Conservation (phyloP, 2,888 invertebrate species). For the Beris chalybata region DNA sequence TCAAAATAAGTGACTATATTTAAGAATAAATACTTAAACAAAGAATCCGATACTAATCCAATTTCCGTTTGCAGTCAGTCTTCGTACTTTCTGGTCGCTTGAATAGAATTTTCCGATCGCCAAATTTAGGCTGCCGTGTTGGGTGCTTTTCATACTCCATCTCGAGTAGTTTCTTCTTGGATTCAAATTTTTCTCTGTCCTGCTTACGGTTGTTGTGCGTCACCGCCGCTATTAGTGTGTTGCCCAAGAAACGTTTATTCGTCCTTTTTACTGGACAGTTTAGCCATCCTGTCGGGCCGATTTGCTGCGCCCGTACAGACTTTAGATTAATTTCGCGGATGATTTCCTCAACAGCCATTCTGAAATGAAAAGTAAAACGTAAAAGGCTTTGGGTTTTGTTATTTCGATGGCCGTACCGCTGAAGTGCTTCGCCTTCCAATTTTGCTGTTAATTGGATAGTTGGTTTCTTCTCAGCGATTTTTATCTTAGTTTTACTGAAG, state of each 20-base stretch:
- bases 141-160: constrained; percentile 30
- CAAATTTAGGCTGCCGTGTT: constrained; percentile 32
- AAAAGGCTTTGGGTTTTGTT: too few species aligned
- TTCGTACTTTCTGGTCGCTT: constrained; percentile 10
- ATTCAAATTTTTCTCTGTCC: constrained; percentile 29
- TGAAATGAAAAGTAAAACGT: constrained; percentile 43
- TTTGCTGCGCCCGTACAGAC: constrained; percentile 62
- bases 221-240: constrained; percentile 58
- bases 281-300: constrained; percentile 65
- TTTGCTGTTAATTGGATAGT: too few species aligned
- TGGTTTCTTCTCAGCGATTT: too few species aligned
- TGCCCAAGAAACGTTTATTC: constrained; percentile 61
- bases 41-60: too few species aligned
- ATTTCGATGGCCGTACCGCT: too few species aligned
- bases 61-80: too few species aligned
- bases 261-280: constrained; percentile 59
- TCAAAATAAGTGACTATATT: too few species aligned
- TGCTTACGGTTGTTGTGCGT: constrained; percentile 56
- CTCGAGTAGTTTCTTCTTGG: constrained; percentile 33
- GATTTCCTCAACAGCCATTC: constrained; percentile 64
- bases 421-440: too few species aligned
- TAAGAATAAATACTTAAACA: too few species aligned
- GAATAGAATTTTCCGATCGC: constrained; percentile 31
- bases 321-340: constrained; percentile 64
- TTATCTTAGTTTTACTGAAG: too few species aligned